Percentiles rank a stretch among this genome's conserved stretches.
phyloP scores from a whole-genome alignment of 1,140 invertebrate genomes.

The Ceratina australensis region DNA sequence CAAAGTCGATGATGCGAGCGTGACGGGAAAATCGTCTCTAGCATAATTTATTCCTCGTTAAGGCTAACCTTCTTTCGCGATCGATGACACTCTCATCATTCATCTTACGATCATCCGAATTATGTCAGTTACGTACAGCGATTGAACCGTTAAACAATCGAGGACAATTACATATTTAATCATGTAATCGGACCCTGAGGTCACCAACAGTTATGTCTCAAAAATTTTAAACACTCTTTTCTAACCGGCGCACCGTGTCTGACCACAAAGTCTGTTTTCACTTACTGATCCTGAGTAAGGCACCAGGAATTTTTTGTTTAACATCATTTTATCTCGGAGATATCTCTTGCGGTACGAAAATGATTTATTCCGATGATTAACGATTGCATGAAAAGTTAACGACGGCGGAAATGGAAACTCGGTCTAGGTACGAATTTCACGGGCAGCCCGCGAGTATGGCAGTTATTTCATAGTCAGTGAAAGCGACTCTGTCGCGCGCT shows the following conservation, averaged over 20 bases:
- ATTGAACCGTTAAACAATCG: conserved; percentile 47
- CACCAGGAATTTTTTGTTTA: conserved; percentile 1
- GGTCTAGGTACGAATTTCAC: conserved; percentile 39
- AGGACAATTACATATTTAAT: conserved; percentile 52
- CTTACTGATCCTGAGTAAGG: neutral
- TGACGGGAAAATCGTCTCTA: neutral
- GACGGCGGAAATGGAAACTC: conserved; percentile 15
- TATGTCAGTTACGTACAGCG: neutral
- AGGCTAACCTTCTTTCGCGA: conserved; percentile 2
- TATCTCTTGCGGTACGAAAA: no score
- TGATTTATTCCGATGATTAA: no score
- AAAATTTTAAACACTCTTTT: conserved; percentile 42
- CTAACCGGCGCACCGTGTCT: neutral
- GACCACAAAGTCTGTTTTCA: conserved; percentile 21
- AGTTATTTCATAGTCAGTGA: conserved; percentile 59
- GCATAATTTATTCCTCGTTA: neutral
- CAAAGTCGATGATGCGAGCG: neutral
- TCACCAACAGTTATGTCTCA: conserved; percentile 23
- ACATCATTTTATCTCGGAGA: neutral
- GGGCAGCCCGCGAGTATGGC: conserved; percentile 23
- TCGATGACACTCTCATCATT: neutral
- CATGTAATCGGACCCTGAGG: conserved; percentile 21
- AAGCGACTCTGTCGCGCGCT: conserved; percentile 54
- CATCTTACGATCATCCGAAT: neutral
- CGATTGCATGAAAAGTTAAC: neutral